phyloP scores from a whole-genome alignment of 2,113 vertebrate genomes.

The Pionites leucogaster region DNA sequence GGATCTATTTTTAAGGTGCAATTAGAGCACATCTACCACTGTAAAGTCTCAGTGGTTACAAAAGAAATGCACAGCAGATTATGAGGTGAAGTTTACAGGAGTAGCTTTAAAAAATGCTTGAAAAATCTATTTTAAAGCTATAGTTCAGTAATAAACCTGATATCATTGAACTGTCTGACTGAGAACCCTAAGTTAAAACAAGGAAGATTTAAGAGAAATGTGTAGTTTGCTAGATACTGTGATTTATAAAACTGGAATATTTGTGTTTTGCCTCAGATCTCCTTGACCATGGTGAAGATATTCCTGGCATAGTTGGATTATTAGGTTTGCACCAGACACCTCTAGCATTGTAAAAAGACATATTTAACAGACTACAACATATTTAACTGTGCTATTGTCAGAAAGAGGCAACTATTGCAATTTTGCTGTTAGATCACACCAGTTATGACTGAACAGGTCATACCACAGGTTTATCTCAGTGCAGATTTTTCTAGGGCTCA shows the following conservation, averaged over 20 bases:
- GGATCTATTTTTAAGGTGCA: background rate
- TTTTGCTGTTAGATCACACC: background rate
- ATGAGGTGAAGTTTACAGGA: background rate
- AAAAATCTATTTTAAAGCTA: background rate
- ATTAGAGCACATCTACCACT: background rate
- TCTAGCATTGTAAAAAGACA: background rate
- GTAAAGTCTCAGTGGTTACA: background rate
- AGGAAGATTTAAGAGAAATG: background rate
- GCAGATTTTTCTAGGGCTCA: conserved; percentile 22
- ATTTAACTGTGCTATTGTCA: background rate
- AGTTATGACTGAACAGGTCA: background rate
- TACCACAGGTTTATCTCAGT: background rate
- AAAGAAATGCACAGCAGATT: background rate
- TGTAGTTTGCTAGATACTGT: background rate
- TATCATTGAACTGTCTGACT: background rate
- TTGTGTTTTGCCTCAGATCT: background rate
- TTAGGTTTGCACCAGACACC: background rate
- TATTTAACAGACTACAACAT: background rate
- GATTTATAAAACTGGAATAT: background rate
- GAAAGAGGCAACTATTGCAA: background rate
- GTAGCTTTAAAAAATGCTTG: background rate
- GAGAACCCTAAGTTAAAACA: background rate
- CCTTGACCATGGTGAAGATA: background rate
- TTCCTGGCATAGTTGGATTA: background rate
- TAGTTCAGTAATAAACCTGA: background rate